These are phyloP conservation scores for Diplodus puntazzo DNA, from an alignment of 2,797 vertebrate genomes.

Conservation along the genomic window DNA sequence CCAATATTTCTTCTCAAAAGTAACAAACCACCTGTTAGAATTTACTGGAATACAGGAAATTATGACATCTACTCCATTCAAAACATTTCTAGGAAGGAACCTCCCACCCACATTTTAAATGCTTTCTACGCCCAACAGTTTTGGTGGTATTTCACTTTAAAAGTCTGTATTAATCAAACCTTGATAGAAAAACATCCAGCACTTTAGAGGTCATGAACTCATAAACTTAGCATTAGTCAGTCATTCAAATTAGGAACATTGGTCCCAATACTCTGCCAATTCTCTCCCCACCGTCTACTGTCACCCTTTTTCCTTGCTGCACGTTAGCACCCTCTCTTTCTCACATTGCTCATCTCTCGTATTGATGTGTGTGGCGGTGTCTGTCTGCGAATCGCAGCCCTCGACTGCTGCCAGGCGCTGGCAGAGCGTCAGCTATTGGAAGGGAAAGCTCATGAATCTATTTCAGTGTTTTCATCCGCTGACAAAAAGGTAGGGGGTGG, in stretches of 20 bases:
- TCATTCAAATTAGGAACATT: not conserved
- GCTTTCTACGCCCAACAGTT: not conserved
- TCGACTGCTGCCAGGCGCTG: constrained; percentile 54
- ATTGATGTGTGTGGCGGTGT: constrained; percentile 23
- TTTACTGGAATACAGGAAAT: no score
- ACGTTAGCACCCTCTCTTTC: constrained; percentile 29
- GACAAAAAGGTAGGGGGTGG: constrained; percentile 46
- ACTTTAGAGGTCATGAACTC: constrained; percentile 20
- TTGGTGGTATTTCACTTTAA: not conserved
- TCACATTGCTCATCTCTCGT: constrained; percentile 49
- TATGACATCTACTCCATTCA: no score
- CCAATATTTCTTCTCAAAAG: no score
- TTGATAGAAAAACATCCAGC: constrained; percentile 9
- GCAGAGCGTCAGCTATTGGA: constrained; percentile 54
- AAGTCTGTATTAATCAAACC: not conserved
- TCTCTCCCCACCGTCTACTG: constrained; percentile 31
- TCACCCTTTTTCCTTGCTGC: constrained; percentile 19
- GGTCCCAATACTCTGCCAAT: not conserved
- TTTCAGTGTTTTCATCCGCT: constrained; percentile 65
- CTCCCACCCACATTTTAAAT: no score
- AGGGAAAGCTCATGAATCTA: constrained; percentile 65
- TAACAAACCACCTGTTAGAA: no score
- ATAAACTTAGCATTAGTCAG: not conserved
- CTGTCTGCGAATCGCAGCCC: constrained; percentile 45
- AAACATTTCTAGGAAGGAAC: no score